A percentile compares a stretch with the other conserved stretches of the same genome.
Evolutionary conservation across 2,888 invertebrate species (phyloP).

Genomic region (Drosophila subquinaria): DNA sequence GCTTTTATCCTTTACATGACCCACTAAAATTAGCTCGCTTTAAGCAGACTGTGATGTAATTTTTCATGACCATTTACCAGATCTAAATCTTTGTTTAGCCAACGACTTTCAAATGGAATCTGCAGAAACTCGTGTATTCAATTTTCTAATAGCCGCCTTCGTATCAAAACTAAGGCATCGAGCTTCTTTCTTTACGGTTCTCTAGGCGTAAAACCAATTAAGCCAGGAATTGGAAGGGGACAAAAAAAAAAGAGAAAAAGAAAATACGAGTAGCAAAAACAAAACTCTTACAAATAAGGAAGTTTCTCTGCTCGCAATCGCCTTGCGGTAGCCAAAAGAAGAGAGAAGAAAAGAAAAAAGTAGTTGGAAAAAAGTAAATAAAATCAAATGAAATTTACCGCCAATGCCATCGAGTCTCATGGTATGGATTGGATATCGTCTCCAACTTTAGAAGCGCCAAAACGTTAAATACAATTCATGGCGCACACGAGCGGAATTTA

Average conservation of each 20-base stretch:
- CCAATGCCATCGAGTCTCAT: constrained; percentile 49
- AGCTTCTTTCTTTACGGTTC: constrained; percentile 36
- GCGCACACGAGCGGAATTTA: constrained; percentile 85
- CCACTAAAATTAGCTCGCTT: constrained; percentile 51
- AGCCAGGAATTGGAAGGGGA: constrained; percentile 46
- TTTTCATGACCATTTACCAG: constrained; percentile 48
- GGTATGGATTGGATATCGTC: constrained; percentile 27
- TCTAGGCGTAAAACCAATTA: constrained; percentile 79
- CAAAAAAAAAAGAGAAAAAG: not conserved
- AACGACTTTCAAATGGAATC: constrained; percentile 50
- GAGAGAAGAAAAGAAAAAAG: constrained; percentile 22
- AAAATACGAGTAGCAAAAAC: constrained; percentile 23
- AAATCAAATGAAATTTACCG: constrained; percentile 81
- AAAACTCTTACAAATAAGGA: constrained; percentile 69
- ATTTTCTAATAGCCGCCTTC: constrained; percentile 78
- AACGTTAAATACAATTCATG: constrained; percentile 81
- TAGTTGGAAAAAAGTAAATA: constrained; percentile 51
- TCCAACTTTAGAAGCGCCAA: constrained; percentile 81
- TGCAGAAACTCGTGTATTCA: constrained; percentile 61
- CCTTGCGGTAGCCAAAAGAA: constrained; percentile 28
- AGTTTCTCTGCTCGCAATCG: constrained; percentile 56
- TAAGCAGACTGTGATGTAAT: constrained; percentile 31
- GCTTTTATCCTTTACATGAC: constrained; percentile 39
- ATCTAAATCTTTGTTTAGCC: constrained; percentile 51
- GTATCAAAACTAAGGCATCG: constrained; percentile 78